Conservation (phyloP, 2,888 invertebrate genomes). For the Eustalomyia histrio region DNA sequence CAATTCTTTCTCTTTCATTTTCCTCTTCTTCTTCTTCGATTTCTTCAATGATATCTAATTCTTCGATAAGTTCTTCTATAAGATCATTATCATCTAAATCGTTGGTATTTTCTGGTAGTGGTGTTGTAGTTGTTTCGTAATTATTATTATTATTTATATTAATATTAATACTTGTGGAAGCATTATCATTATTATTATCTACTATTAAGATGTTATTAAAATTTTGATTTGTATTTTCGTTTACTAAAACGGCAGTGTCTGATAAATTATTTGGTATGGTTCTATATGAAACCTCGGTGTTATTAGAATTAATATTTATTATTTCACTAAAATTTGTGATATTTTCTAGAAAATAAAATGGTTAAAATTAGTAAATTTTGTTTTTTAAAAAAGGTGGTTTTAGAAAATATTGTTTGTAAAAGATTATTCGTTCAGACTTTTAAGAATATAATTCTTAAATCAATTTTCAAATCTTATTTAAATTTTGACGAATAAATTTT, state of each 20-base stretch:
- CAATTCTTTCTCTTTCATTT: conserved; percentile 5
- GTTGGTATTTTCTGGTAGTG: conserved; percentile 56
- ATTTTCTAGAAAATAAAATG: conserved; percentile 28
- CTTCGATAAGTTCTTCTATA: conserved; percentile 62
- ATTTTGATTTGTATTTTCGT: conserved; percentile 43
- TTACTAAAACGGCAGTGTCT: conserved; percentile 71
- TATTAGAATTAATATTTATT: conserved; percentile 30
- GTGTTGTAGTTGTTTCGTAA: conserved; percentile 10
- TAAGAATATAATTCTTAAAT: too few species aligned
- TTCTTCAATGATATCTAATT: conserved; percentile 57
- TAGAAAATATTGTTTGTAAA: too few species aligned
- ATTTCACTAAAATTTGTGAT: conserved; percentile 30
- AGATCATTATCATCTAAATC: conserved; percentile 63
- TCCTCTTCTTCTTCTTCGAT: conserved; percentile 32
- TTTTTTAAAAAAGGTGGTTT: not conserved
- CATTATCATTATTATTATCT: conserved; percentile 43
- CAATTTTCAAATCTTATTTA: too few species aligned
- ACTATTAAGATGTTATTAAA: conserved; percentile 38
- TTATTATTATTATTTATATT: conserved; percentile 14
- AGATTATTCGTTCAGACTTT: too few species aligned
- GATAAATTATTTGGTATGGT: conserved; percentile 52
- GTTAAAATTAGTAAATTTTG: not conserved
- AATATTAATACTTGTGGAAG: conserved; percentile 4
- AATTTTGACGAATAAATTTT: too few species aligned
- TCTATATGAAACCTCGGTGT: conserved; percentile 61